phyloP scores from a whole-genome alignment of 64 coral and sea anemone genomes.

The Stichodactyla helianthus region DNA sequence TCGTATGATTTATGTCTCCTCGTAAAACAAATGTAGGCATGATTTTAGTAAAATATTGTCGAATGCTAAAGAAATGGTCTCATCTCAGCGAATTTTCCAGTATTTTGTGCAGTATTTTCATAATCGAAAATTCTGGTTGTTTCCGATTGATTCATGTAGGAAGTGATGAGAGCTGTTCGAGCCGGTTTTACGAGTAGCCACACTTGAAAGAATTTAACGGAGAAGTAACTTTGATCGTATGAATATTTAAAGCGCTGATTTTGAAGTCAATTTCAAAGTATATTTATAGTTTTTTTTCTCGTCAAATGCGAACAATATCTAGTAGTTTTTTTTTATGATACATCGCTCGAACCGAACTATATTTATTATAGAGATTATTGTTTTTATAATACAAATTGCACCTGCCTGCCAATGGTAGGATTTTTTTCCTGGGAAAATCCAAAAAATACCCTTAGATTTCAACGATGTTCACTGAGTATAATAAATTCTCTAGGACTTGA shows the following conservation, averaged over 20 bases:
- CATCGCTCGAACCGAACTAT: background rate
- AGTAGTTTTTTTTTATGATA: background rate
- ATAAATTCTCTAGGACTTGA: background rate
- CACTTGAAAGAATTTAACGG: background rate
- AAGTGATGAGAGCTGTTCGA: background rate
- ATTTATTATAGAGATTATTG: background rate
- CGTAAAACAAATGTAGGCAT: too few relatives aligned
- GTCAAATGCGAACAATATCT: background rate
- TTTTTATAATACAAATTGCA: background rate
- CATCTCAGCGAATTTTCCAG: too few relatives aligned
- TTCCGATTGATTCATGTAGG: too few relatives aligned
- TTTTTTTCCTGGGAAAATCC: background rate
- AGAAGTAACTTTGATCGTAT: background rate
- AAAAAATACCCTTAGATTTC: background rate
- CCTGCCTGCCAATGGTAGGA: background rate
- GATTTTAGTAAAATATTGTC: too few relatives aligned
- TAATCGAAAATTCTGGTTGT: too few relatives aligned
- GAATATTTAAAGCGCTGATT: background rate
- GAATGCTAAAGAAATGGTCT: too few relatives aligned
- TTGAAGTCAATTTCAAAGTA: background rate
- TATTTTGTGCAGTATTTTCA: too few relatives aligned
- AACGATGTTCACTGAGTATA: background rate
- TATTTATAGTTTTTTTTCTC: background rate
- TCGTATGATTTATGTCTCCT: too few relatives aligned
- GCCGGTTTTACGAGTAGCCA: background rate